These are phyloP conservation scores for Vimba vimba DNA, from an alignment of 2,113 vertebrate genomes.

Conservation along the genomic window DNA sequence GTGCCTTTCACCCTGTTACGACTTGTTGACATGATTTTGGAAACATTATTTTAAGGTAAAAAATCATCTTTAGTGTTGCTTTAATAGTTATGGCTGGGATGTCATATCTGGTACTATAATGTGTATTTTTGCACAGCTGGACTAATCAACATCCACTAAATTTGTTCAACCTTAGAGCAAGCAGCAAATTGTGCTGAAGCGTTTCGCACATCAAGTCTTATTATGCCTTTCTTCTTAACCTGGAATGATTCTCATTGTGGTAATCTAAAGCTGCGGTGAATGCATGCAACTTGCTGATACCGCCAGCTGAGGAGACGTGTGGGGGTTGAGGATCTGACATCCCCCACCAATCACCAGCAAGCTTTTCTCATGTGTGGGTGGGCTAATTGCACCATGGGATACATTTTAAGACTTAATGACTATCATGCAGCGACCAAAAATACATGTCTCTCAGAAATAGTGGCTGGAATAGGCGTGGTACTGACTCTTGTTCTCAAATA, in stretches of 20 bases:
- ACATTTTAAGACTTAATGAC: constrained; percentile 54
- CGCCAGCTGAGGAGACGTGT: constrained; percentile 17
- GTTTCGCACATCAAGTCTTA: not conserved
- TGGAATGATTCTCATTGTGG: not conserved
- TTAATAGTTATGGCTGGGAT: no score
- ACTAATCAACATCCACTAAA: constrained; percentile 1
- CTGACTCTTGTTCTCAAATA: constrained; percentile 19
- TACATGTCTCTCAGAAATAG: constrained; percentile 30
- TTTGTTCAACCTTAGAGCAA: not conserved
- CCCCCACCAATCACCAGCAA: constrained; percentile 51
- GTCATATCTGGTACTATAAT: no score
- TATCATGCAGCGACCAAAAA: constrained; percentile 23
- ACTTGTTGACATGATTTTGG: no score
- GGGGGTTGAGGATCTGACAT: constrained; percentile 32
- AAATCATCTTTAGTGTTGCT: no score
- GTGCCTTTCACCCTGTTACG: no score
- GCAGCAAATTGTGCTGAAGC: not conserved
- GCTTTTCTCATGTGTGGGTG: constrained; percentile 40
- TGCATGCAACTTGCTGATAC: constrained; percentile 30
- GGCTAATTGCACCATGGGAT: constrained; percentile 52
- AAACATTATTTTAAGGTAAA: no score
- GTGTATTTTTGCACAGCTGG: not conserved
- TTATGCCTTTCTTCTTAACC: not conserved
- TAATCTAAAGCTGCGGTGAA: constrained; percentile 11
- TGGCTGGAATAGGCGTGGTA: not conserved